Percentiles rank a stretch among this genome's conserved stretches.
Conservation (phyloP, 2,888 invertebrate species). For the Oasisia sp. region DNA sequence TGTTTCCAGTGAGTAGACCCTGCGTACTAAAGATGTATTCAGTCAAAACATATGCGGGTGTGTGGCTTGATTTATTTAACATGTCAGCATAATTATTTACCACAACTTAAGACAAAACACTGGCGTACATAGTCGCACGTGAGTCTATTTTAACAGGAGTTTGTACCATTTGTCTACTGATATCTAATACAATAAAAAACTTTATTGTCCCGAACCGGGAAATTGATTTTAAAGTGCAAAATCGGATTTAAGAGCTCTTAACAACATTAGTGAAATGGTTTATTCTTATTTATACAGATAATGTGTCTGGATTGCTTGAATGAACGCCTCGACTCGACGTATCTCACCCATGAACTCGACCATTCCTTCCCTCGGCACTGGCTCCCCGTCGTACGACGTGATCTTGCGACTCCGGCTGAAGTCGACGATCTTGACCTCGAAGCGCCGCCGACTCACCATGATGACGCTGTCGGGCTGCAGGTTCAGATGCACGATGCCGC, state of each 20-base stretch:
- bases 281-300: no score
- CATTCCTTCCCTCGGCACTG: slow-evolving; percentile 48
- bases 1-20: neutral
- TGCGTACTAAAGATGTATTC: neutral
- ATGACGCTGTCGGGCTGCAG: slow-evolving; percentile 93
- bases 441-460: slow-evolving; percentile 76
- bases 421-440: slow-evolving; percentile 85
- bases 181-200: no score
- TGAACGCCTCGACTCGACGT: neutral
- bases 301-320: no score
- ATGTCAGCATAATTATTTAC: neutral
- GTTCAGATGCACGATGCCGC: slow-evolving; percentile 72
- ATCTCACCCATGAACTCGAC: slow-evolving; percentile 60
- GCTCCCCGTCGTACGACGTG: slow-evolving; percentile 49
- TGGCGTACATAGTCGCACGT: neutral
- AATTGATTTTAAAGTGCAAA: no score
- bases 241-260: no score
- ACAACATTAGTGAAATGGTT: no score
- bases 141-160: neutral
- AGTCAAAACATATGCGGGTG: neutral
- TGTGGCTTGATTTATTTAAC: neutral
- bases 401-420: slow-evolving; percentile 81
- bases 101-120: neutral
- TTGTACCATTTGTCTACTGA: neutral
- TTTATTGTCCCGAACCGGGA: no score